These are phyloP conservation scores for Trichomycterus rosablanca DNA, from an alignment of 2,113 vertebrate species.

Conservation along the genomic window DNA sequence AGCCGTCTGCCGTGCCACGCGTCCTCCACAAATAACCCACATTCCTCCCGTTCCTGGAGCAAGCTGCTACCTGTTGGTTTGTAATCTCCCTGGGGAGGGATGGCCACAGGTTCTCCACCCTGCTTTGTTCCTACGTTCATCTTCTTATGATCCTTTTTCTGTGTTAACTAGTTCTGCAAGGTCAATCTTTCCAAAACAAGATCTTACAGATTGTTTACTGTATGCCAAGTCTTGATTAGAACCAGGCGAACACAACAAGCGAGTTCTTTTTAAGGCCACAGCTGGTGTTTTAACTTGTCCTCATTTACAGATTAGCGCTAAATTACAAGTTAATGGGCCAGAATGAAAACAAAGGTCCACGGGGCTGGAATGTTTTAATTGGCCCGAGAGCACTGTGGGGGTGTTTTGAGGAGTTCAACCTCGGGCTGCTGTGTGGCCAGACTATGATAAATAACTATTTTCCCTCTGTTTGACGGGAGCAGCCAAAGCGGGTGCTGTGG, in stretches of 20 bases:
- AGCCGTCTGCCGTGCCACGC: slow-evolving; percentile 5
- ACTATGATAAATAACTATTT: slow-evolving; percentile 33
- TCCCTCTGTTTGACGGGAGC: neutral
- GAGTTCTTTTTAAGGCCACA: slow-evolving; percentile 5
- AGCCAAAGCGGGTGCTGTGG: neutral
- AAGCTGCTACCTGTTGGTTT: slow-evolving; percentile 35
- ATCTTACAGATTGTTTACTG: no score
- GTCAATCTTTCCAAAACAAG: no score
- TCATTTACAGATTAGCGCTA: slow-evolving; percentile 37
- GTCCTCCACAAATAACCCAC: slow-evolving; percentile 26
- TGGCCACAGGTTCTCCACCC: neutral
- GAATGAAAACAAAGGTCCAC: slow-evolving; percentile 36
- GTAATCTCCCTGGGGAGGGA: slow-evolving; percentile 4
- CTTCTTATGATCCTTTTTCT: no score
- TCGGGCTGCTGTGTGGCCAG: slow-evolving; percentile 21
- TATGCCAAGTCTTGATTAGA: neutral
- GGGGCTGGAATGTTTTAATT: slow-evolving; percentile 47
- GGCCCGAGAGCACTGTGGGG: slow-evolving; percentile 17
- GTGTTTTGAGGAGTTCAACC: slow-evolving; percentile 12
- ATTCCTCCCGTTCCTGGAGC: slow-evolving; percentile 36
- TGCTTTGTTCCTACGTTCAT: no score
- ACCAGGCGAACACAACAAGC: neutral
- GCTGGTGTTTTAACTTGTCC: slow-evolving; percentile 10
- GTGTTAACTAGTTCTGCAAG: no score
- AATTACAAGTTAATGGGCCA: slow-evolving; percentile 40